These are phyloP conservation scores for Acanthosepion esculentum DNA, from an alignment of 2,888 invertebrate genomes.

Conservation along the genomic window DNA sequence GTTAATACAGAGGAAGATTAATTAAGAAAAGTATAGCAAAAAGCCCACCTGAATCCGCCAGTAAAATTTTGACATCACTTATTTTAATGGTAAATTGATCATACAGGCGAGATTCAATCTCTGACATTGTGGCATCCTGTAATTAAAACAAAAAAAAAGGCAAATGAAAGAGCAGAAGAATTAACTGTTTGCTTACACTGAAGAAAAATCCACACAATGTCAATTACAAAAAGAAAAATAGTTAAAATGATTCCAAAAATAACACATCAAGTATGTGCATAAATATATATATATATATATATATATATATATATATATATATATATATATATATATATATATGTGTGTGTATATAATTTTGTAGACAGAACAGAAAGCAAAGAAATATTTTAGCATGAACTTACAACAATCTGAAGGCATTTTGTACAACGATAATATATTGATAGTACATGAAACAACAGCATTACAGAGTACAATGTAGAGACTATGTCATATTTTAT, in stretches of 20 bases:
- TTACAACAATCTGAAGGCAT: not conserved
- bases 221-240: not conserved
- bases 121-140: constrained; percentile 85
- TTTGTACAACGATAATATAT: not conserved
- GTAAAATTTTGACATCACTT: constrained; percentile 81
- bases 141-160: constrained; percentile 45
- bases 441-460: not conserved
- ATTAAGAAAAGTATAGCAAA: not conserved
- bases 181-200: not conserved
- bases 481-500: not conserved
- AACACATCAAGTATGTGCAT: not conserved
- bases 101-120: constrained; percentile 86
- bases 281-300: not conserved
- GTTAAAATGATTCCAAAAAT: not conserved
- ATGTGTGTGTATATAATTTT: not conserved
- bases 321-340: not conserved
- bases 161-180: not conserved
- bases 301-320: not conserved
- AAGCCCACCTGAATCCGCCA: constrained; percentile 78
- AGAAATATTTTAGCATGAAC: not conserved
- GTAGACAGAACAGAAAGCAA: not conserved
- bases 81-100: constrained; percentile 84
- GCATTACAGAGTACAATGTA: not conserved
- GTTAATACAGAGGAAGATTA: too few species aligned
- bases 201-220: not conserved